Evolutionary conservation across 2,797 vertebrate genomes (phyloP).

Genomic region (Tinamus major): DNA sequence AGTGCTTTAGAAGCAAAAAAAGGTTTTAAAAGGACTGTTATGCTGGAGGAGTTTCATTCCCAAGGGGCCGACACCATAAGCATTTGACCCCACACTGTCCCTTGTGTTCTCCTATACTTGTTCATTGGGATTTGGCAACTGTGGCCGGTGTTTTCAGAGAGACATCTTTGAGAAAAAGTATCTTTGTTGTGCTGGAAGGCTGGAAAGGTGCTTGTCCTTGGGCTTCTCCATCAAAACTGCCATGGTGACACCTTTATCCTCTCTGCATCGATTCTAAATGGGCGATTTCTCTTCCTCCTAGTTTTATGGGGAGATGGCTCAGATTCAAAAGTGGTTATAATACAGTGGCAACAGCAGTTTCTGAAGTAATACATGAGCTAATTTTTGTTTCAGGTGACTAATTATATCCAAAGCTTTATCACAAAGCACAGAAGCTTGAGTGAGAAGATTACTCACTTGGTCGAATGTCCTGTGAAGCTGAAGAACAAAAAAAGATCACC

Average conservation of each 20-base stretch:
- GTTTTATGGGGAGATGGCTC: background rate
- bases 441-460: conserved; percentile 45
- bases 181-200: background rate
- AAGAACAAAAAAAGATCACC: background rate
- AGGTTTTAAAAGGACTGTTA: background rate
- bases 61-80: background rate
- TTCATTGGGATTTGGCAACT: background rate
- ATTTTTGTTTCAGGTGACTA: background rate
- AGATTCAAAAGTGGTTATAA: background rate
- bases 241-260: background rate
- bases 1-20: background rate
- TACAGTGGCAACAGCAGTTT: background rate
- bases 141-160: background rate
- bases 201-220: background rate
- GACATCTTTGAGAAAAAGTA: background rate
- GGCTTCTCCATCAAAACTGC: background rate
- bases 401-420: background rate
- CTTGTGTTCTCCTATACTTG: background rate
- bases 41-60: background rate
- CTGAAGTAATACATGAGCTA: background rate
- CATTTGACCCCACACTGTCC: rapidly evolving
- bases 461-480: conserved; percentile 7
- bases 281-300: background rate
- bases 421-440: background rate
- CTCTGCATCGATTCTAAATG: background rate